Conservation (phyloP, 1,140 invertebrate genomes). For the Pseudomyrmex dendroicus region DNA sequence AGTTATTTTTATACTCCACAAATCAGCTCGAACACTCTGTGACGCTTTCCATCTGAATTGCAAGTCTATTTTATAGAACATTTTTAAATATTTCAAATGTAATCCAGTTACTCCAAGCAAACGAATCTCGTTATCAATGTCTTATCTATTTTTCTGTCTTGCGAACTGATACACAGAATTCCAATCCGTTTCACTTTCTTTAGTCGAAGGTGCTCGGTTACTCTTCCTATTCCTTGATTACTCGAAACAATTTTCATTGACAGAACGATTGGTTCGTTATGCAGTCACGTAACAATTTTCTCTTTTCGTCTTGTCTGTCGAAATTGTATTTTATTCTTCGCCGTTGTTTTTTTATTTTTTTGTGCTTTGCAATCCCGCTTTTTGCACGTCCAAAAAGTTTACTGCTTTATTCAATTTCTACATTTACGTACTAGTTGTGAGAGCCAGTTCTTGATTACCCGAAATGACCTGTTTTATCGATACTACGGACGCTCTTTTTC, state of each 20-base stretch:
- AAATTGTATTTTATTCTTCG: background rate
- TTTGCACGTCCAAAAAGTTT: conserved; percentile 22
- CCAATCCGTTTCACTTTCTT: conserved; percentile 22
- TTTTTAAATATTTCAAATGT: conserved; percentile 14
- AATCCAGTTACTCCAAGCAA: conserved; percentile 1
- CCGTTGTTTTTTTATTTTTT: conserved; percentile 29
- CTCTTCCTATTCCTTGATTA: conserved; percentile 44
- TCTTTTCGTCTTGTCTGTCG: background rate
- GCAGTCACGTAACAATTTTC: conserved; percentile 37
- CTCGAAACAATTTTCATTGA: conserved; percentile 5
- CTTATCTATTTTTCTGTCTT: background rate
- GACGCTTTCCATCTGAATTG: background rate
- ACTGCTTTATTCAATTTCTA: conserved; percentile 34
- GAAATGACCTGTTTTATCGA: conserved; percentile 44
- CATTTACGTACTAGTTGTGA: conserved; percentile 41
- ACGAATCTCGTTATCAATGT: conserved; percentile 40
- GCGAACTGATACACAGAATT: background rate
- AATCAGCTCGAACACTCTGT: background rate
- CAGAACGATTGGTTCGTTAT: conserved; percentile 28
- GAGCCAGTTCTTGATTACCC: conserved; percentile 31
- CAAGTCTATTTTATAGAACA: background rate
- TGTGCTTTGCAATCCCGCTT: conserved; percentile 26
- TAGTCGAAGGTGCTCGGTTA: conserved; percentile 42
- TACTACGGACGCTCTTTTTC: conserved; percentile 9
- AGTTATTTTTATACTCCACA: too few species aligned